These are phyloP conservation scores for Centropus bengalensis DNA, from an alignment of 2,113 vertebrate genomes.

Conservation along the genomic window DNA sequence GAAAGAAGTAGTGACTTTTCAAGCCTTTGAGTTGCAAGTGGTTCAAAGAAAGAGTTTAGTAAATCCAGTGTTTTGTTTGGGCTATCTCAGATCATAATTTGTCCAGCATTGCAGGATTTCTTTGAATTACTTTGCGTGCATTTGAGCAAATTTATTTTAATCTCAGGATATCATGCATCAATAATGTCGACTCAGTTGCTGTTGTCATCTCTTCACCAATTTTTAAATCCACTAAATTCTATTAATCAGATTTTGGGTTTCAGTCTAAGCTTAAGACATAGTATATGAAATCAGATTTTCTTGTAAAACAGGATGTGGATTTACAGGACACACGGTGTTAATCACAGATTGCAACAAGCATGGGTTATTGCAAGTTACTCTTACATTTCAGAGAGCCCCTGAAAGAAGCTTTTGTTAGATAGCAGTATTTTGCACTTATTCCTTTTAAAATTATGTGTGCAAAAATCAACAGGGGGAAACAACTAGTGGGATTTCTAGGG, in stretches of 20 bases:
- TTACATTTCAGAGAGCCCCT: neutral
- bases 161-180: constrained; percentile 3
- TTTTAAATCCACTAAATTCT: constrained; percentile 18
- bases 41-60: neutral
- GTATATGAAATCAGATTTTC: neutral
- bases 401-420: neutral
- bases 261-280: neutral
- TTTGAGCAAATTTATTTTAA: constrained; percentile 21
- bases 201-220: neutral
- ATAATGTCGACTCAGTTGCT: neutral
- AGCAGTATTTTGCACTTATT: neutral
- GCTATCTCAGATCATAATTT: constrained; percentile 10
- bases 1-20: neutral
- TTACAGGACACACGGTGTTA: neutral
- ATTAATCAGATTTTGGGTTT: neutral
- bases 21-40: neutral
- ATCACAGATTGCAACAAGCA: neutral
- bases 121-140: constrained; percentile 9
- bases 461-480: neutral
- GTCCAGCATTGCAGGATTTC: neutral
- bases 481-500: neutral
- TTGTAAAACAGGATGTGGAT: neutral
- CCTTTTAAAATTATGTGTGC: neutral
- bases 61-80: neutral
- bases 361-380: fast-evolving